Base-by-base conservation (phyloP, 2,888 invertebrate genomes). In the Xanthorhoe designata region DNA sequence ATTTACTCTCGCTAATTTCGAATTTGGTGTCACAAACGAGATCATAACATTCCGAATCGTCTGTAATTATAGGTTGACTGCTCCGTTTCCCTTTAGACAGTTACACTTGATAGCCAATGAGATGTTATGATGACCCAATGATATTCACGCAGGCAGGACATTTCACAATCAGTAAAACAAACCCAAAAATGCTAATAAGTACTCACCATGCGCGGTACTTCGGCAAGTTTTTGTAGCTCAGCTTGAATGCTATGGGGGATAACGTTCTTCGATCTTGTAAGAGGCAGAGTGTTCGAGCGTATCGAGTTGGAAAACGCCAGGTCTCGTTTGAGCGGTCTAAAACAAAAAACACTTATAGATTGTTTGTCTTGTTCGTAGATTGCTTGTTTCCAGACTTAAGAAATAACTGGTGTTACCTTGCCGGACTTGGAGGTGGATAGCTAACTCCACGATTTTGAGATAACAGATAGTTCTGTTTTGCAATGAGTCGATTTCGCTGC, bases 341-440 rank as follows among this genome's bases (percentile, higher is more conserved):
- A 83, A 85, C 49, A 53, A 35, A 42, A 49, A 47, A 3, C 38
- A 32, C 7, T 32, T 32, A 32, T 5, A 32, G 32, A 32, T 32
- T 7, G 2, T 32, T 7, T 6, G 4, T 32, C 8, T 32, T 32
- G 7, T n/a, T n/a, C n/a, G n/a, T n/a, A n/a, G n/a, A 7, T 32
- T 32, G 32, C 8, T 4, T 2, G 5, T 32, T 5, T 32, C 0
- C 5, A 32, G 32, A 32, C 4, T 32, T 7, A 3, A n/a, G 18
- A 42, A 42, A 42, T 42, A 42, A 4, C 49, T 49, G 9, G 50
- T n/a, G 29, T 29, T 89, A 88, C 95, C 92, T 81, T 84, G 94
- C 78, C 83, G 90, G 97, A 73, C 97, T 97, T 24, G 97, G 97
- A 7, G 97, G 97, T 62, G 97, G 97, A 86, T 97, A 97, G 71